A percentile compares a stretch with the other conserved stretches of the same genome.
Evolutionary conservation across 1,140 invertebrate species (phyloP).

Genomic region (Halesus radiatus): DNA sequence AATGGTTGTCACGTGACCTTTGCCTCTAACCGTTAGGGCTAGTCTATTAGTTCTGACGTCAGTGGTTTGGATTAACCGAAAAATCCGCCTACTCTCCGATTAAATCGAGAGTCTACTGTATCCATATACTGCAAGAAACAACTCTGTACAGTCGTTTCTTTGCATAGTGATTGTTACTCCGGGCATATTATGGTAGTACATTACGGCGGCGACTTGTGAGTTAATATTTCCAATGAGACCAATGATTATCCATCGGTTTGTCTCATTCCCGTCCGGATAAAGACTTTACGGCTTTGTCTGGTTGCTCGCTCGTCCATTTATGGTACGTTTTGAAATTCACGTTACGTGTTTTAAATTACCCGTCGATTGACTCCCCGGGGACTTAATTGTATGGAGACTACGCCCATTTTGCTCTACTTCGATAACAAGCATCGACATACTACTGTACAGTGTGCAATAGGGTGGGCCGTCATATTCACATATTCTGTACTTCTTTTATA

Average conservation of each 20-base stretch:
- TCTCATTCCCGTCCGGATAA: slow-evolving; percentile 18
- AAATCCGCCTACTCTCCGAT: too few relatives aligned
- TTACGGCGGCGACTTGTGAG: slow-evolving; percentile 3
- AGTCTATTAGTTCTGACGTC: too few relatives aligned
- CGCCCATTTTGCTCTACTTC: not conserved
- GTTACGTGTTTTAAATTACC: slow-evolving; percentile 23
- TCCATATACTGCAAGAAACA: too few relatives aligned
- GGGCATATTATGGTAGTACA: not conserved
- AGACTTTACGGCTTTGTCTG: slow-evolving; percentile 23
- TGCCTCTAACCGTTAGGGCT: too few relatives aligned
- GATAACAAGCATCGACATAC: too few relatives aligned
- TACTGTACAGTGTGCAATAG: too few relatives aligned
- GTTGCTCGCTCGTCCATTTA: slow-evolving; percentile 13
- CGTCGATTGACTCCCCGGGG: slow-evolving; percentile 10
- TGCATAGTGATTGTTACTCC: slow-evolving; percentile 6
- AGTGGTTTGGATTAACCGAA: too few relatives aligned
- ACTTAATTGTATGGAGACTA: not conserved
- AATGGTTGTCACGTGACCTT: too few relatives aligned
- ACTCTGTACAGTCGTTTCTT: not conserved
- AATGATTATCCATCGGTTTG: slow-evolving; percentile 28
- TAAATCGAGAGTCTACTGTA: too few relatives aligned
- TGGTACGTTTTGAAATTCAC: slow-evolving; percentile 22
- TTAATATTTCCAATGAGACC: slow-evolving; percentile 9
- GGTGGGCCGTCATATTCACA: not conserved
- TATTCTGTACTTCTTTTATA: not conserved